Conservation (phyloP, 2,888 invertebrate genomes). For the Cheilosia scutellata region DNA sequence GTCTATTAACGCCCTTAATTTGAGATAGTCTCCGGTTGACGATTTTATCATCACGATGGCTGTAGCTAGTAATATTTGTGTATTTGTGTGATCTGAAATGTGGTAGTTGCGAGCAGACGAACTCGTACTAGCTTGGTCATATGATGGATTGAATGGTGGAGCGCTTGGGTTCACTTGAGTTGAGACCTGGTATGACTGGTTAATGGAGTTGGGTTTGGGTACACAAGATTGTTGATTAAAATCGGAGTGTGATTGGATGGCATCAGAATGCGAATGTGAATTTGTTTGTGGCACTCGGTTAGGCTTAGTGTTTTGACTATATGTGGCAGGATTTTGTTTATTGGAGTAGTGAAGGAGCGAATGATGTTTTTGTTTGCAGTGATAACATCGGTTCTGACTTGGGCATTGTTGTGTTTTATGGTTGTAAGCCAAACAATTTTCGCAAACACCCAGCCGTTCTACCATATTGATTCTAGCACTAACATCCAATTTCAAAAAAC, state of each 20-base stretch:
- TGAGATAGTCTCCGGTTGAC: not conserved
- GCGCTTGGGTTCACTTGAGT: not conserved
- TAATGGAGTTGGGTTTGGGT: not conserved
- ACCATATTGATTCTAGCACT: not conserved
- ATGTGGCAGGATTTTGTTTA: not conserved
- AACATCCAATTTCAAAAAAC: slow-evolving; percentile 1
- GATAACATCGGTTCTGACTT: slow-evolving; percentile 23
- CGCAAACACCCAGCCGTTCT: slow-evolving; percentile 1
- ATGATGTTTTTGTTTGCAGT: slow-evolving; percentile 31
- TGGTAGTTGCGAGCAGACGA: slow-evolving; percentile 1
- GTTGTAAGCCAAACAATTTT: slow-evolving; percentile 16
- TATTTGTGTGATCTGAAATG: not conserved
- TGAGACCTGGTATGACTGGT: not conserved
- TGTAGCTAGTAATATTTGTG: slow-evolving; percentile 11
- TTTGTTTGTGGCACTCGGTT: not conserved
- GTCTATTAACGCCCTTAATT: not conserved
- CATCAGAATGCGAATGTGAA: not conserved
- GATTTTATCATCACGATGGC: not conserved
- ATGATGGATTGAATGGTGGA: not conserved
- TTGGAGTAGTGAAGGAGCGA: slow-evolving; percentile 2
- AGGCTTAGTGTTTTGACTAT: not conserved
- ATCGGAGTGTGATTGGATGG: not conserved
- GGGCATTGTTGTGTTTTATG: slow-evolving; percentile 19
- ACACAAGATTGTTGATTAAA: not conserved
- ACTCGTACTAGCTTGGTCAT: slow-evolving; percentile 1